Base-by-base conservation (phyloP, 2,113 vertebrate species). In the Talpa occidentalis region DNA sequence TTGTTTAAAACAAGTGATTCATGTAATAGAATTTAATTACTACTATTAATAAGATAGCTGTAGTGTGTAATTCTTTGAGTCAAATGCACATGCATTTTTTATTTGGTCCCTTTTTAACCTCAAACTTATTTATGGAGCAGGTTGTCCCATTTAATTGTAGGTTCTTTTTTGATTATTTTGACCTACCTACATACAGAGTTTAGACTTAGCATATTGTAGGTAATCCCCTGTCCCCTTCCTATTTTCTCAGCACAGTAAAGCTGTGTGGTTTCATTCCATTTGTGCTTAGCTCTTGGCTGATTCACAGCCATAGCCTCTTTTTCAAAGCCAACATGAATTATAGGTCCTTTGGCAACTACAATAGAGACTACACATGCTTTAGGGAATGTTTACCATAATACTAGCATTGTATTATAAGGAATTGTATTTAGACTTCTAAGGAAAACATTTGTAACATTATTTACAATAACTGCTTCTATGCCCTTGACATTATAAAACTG, bases 391-490 rank as follows among this genome's bases (percentile, higher is more conserved):
- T 76, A n/a, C 59, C 17, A 10, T 86, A 73, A 80, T 72, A 66
- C 30, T 91, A 88, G 54, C 40, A 86, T 83, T 90, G 44, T 79
- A 62, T 74, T 92, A 40, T 14, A 93, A 32, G 21, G 1, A 72
- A 87, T 81, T 94, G 44, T 86, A 66, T 94, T 96, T 96, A 88
- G 44, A 88, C 5, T 87, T 95, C 26, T 49, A 88, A 73, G 37
- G 44, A 94, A 91, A 93, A 73, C n/a, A 92, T 87, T 79, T 92
- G 37, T 49, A 86, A 73, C 30, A 59, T 78, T 85, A 74, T 84
- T 90, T 79, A 28, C 28, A 76, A 37, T 32, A 80, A 11, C 37
- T 10, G 72, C 37, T 90, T 54, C 19, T 16, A 54, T 93, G 59
- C 35, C 16, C 16, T 87, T 54, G 44, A 72, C 59, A 44, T 81